These are phyloP conservation scores for Drosophila macrospina DNA, from an alignment of 2,888 invertebrate genomes.

Conservation along the genomic window DNA sequence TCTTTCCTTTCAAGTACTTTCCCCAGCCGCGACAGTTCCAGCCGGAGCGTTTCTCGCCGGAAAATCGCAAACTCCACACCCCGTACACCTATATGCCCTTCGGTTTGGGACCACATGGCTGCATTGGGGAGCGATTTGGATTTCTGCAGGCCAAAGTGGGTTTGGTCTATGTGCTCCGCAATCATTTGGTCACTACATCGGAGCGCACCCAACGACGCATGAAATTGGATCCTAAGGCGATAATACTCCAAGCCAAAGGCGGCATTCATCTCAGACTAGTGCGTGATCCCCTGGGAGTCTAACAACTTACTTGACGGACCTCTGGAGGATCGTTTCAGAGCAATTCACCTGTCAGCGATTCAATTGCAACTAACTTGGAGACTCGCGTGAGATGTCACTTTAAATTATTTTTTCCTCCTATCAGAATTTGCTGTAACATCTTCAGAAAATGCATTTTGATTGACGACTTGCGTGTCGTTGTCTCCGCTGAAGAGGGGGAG, in stretches of 20 bases:
- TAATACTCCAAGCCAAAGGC: conserved; percentile 82
- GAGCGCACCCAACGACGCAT: conserved; percentile 75
- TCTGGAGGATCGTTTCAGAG: neutral
- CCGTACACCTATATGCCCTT: conserved; percentile 85
- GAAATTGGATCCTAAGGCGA: conserved; percentile 81
- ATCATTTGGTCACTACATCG: conserved; percentile 81
- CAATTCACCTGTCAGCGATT: conserved; percentile 41
- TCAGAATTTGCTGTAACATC: conserved; percentile 32
- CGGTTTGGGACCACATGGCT: conserved; percentile 84
- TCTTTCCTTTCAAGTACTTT: conserved; percentile 75
- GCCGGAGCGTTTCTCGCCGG: conserved; percentile 84
- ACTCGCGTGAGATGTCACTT: conserved; percentile 64
- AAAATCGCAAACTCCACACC: conserved; percentile 78
- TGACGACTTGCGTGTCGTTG: conserved; percentile 57
- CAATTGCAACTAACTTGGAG: conserved; percentile 51
- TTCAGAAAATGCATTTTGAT: conserved; percentile 58
- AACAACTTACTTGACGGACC: conserved; percentile 19
- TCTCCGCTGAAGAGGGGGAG: neutral
- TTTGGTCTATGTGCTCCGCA: conserved; percentile 81
- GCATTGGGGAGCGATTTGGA: conserved; percentile 85
- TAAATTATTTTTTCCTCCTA: conserved; percentile 38
- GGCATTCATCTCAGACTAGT: conserved; percentile 82
- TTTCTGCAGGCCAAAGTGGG: conserved; percentile 84
- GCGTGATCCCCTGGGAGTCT: conserved; percentile 76
- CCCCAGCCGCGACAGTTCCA: conserved; percentile 82